These are phyloP conservation scores for Pygoscelis antarcticus DNA, from an alignment of 2,113 vertebrate genomes.

Conservation along the genomic window DNA sequence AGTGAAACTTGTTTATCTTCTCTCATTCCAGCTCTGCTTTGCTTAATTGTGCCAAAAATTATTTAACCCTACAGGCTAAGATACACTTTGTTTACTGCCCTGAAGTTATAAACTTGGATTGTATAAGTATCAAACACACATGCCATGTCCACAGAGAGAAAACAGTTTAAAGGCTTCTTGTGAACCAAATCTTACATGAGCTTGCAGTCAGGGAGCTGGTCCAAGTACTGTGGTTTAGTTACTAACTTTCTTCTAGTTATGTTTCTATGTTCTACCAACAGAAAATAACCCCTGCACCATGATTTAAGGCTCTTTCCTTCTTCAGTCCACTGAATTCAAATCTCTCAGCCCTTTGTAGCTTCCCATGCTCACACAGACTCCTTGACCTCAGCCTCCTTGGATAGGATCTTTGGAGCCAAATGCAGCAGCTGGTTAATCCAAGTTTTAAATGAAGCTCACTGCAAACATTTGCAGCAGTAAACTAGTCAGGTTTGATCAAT, in stretches of 20 bases:
- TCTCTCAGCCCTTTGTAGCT: neutral
- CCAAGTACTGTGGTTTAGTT: neutral
- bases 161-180: neutral
- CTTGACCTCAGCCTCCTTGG: neutral
- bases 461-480: slow-evolving; percentile 45
- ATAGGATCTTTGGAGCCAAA: slow-evolving; percentile 46
- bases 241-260: neutral
- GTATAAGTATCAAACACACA: neutral
- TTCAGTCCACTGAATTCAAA: neutral
- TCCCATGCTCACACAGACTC: neutral
- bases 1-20: neutral
- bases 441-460: slow-evolving; percentile 52
- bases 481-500: slow-evolving; percentile 51
- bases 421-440: slow-evolving; percentile 56
- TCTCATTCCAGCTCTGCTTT: neutral
- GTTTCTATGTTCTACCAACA: neutral
- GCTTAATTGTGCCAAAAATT: neutral
- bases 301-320: neutral
- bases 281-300: neutral
- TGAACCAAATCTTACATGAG: neutral
- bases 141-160: neutral
- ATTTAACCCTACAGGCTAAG: neutral
- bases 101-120: neutral
- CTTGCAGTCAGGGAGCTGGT: neutral
- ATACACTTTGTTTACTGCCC: neutral